A percentile compares a stretch with the other conserved stretches of the same genome.
Evolutionary conservation across 30 jellyfish, hydroid and myxozoan genomes (phyloP).

Genomic region (Sanderia malayensis): DNA sequence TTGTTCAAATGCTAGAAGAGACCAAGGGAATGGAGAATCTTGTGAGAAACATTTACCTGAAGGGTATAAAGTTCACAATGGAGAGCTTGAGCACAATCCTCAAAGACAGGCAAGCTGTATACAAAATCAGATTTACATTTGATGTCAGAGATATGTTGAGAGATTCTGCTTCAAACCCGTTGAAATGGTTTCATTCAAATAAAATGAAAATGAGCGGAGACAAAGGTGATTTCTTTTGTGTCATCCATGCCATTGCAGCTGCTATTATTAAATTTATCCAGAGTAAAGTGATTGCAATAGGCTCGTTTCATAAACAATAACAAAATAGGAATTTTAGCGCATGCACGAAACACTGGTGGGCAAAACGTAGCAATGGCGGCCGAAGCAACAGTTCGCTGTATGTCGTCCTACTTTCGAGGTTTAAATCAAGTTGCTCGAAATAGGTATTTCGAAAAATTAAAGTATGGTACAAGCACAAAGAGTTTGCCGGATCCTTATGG

Average conservation of each 20-base stretch:
- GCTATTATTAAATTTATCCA: no score
- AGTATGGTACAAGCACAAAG: neutral
- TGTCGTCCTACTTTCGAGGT: no score
- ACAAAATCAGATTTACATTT: neutral
- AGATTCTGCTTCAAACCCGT: neutral
- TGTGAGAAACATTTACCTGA: neutral
- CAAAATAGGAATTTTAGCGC: no score
- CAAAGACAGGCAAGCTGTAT: slow-evolving; percentile 9
- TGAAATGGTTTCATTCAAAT: neutral
- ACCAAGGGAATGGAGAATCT: slow-evolving; percentile 9
- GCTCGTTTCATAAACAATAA: no score
- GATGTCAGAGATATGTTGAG: neutral
- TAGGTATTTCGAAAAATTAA: neutral
- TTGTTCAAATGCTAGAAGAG: slow-evolving; percentile 4
- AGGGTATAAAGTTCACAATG: slow-evolving; percentile 15
- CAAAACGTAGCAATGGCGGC: no score
- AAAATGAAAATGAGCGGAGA: no score
- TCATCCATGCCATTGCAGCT: no score
- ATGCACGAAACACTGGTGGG: no score
- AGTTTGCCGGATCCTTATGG: slow-evolving; percentile 13
- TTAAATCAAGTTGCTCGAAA: neutral
- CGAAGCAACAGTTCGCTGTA: no score
- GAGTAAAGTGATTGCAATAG: no score
- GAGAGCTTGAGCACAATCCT: slow-evolving; percentile 20
- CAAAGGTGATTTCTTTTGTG: no score